Percentiles rank a stretch among this genome's conserved stretches.
These are phyloP conservation scores for Drosophila yakuba DNA, from an alignment of 1,140 invertebrate genomes.

Conservation along the genomic window DNA sequence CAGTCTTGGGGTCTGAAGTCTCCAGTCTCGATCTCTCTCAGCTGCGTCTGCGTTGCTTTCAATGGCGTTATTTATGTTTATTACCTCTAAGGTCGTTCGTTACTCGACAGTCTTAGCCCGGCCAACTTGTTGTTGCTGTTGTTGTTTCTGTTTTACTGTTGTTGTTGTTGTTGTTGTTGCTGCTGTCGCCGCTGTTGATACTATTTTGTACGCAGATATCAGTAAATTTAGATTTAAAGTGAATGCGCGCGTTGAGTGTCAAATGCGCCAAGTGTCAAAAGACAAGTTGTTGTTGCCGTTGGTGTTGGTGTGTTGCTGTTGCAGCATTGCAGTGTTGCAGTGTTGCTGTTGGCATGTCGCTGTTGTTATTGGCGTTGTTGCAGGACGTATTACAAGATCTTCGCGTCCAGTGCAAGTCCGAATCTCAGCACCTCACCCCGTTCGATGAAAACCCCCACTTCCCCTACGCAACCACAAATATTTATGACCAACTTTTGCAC, in stretches of 20 bases:
- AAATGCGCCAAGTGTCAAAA: conserved; percentile 83
- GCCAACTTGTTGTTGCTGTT: conserved; percentile 58
- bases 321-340: conserved; percentile 15
- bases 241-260: conserved; percentile 84
- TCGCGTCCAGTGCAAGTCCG: conserved; percentile 10
- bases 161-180: conserved; percentile 53
- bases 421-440: conserved; percentile 7
- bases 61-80: conserved; percentile 84
- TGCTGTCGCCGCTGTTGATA: conserved; percentile 81
- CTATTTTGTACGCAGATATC: conserved; percentile 84
- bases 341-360: conserved; percentile 34
- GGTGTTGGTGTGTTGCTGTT: conserved; percentile 26
- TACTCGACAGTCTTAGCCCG: conserved; percentile 69
- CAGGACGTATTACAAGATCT: conserved; percentile 54
- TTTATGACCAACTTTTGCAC: conserved; percentile 48
- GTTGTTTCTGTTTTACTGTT: conserved; percentile 16
- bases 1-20: conserved; percentile 50
- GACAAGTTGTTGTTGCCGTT: conserved; percentile 57
- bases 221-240: conserved; percentile 84
- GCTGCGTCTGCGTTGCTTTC: conserved; percentile 75
- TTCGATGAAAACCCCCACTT: background rate
- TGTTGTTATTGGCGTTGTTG: conserved; percentile 48
- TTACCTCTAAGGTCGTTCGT: conserved; percentile 84
- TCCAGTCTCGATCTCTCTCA: conserved; percentile 50
- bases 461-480: background rate